Evolutionary conservation across 2,797 vertebrate genomes (phyloP), one percentile per base, ranked within the genome.

Genomic region (Buceros bicornis): DNA sequence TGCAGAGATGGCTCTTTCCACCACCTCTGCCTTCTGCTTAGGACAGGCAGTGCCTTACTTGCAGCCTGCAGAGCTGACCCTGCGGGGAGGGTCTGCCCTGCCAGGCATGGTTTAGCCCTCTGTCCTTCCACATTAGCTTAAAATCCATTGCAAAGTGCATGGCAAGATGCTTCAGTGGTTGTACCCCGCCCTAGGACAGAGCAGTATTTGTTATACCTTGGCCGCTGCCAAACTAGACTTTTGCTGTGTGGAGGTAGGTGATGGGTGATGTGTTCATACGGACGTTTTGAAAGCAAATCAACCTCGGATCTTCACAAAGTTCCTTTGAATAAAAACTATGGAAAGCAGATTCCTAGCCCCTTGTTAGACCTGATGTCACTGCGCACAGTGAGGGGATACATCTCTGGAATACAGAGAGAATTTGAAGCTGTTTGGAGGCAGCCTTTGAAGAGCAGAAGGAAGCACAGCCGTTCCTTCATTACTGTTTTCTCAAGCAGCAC

Each of bases 181-280:
- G 35, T 53, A 24, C 15, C 10, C 1, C 53, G 78, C 51, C 69
- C 31, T 4, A 15, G 77, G 71, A 56, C 43, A 70, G 35, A 35
- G 43, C 58, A 35, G 1, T 8, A 1, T 0, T 0, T 87, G 54
- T 60, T 54, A 10, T 20, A 16, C n/a, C 40, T 28, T 33, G 15
- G 17, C 28, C 24, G 3, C 53, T 10, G 60, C 80, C 57, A 51
- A 78, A 19, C 50, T 45, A 24, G 28, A 8, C 47, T 18, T 42
- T 19, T n/a, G 50, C 5, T 8, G 0, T 5, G 17, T 6, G 21
- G 15, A 31, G 57, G 35, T 40, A 54, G 31, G n/a, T 8, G 56
- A 35, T 4, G 5, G 26, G 16, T 15, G 61, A 5, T 56, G 21
- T 14, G 6, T 40, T 73, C 43, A 18, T 0, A 0, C 0, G 3